A percentile compares a stretch with the other conserved stretches of the same genome.
These are phyloP conservation scores for Atherinosoma microstoma DNA, from an alignment of 2,797 vertebrate genomes.

Conservation along the genomic window DNA sequence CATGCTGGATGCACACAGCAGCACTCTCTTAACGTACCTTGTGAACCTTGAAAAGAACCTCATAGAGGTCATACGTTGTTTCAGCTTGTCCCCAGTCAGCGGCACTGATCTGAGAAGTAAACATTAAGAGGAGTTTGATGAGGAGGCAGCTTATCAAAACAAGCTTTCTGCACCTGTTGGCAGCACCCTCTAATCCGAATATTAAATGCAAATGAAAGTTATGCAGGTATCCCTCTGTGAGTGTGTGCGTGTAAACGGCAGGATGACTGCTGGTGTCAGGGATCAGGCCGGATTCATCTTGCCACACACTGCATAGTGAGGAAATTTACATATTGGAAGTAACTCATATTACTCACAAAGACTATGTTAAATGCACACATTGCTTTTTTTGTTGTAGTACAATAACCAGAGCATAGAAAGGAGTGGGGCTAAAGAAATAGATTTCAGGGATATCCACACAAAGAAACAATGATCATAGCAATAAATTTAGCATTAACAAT, in stretches of 20 bases:
- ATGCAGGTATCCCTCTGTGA: slow-evolving; percentile 13
- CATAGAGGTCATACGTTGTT: slow-evolving; percentile 94
- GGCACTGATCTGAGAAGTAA: slow-evolving; percentile 85
- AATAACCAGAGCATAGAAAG: no score
- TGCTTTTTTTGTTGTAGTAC: not conserved
- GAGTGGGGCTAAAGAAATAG: no score
- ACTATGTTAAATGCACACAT: not conserved
- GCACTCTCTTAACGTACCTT: slow-evolving; percentile 84
- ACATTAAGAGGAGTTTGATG: slow-evolving; percentile 52
- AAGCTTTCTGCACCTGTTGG: slow-evolving; percentile 24
- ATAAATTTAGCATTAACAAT: no score
- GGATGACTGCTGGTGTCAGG: slow-evolving; percentile 16
- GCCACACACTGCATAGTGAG: not conserved
- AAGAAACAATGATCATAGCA: no score
- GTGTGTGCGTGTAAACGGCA: not conserved
- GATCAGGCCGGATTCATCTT: slow-evolving; percentile 24
- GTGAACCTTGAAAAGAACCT: slow-evolving; percentile 96
- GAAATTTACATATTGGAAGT: slow-evolving; percentile 5
- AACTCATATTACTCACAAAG: slow-evolving; percentile 3
- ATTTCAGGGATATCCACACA: no score
- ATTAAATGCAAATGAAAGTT: slow-evolving; percentile 39
- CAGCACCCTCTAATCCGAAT: slow-evolving; percentile 27
- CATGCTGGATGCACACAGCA: slow-evolving; percentile 25
- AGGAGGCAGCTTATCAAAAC: slow-evolving; percentile 35
- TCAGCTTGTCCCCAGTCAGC: slow-evolving; percentile 92